A percentile compares a stretch with the other conserved stretches of the same genome.
Evolutionary conservation across 2,113 vertebrate species (phyloP).

Genomic region (Caretta caretta): DNA sequence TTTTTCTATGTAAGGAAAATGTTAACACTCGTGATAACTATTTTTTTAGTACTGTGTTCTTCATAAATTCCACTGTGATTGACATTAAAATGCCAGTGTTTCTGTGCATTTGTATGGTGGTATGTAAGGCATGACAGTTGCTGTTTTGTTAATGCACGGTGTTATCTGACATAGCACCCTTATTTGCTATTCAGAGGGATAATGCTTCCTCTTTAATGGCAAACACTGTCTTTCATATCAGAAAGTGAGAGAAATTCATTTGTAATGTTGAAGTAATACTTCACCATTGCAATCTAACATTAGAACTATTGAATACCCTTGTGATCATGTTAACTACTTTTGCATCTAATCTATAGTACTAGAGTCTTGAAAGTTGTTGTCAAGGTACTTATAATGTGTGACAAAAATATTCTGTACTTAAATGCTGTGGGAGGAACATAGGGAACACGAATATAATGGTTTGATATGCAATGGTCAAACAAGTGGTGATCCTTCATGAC

Average conservation of each 20-base stretch:
- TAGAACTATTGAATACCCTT: neutral
- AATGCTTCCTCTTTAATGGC: neutral
- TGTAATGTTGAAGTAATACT: neutral
- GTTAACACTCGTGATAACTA: neutral
- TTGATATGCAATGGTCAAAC: neutral
- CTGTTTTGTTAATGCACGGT: neutral
- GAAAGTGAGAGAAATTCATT: neutral
- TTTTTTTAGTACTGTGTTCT: neutral
- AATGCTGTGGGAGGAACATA: neutral
- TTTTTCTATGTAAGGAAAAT: neutral
- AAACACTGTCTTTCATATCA: neutral
- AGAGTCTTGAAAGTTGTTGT: neutral
- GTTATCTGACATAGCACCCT: neutral
- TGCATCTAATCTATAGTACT: neutral
- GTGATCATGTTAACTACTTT: slow-evolving; percentile 2
- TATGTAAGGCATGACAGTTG: neutral
- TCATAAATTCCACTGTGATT: neutral
- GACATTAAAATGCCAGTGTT: neutral
- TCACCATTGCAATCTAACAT: neutral
- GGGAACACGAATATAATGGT: neutral
- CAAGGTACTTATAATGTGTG: neutral
- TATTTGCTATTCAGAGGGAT: neutral
- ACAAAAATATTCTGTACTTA: neutral
- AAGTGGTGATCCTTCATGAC: neutral
- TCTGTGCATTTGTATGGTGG: accelerated